phyloP scores from a whole-genome alignment of 2,888 invertebrate species.

The Cyclophora punctaria region DNA sequence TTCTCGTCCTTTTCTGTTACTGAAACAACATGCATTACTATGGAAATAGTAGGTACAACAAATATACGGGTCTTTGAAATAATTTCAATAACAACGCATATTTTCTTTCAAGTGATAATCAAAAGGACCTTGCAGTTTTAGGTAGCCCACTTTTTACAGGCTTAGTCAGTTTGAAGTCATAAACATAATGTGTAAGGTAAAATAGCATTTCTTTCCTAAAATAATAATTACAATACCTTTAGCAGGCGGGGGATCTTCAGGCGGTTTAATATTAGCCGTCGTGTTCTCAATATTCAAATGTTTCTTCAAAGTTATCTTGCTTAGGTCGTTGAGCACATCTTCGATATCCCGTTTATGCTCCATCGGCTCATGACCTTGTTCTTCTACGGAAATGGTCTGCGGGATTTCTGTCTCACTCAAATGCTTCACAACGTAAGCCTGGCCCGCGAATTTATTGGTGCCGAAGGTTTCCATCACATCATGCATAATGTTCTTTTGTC shows the following conservation, averaged over 20 bases:
- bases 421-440: slow-evolving; percentile 58
- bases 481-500: slow-evolving; percentile 65
- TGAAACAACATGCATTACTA: slow-evolving; percentile 7
- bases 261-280: slow-evolving; percentile 61
- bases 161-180: no score
- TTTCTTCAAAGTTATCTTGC: slow-evolving; percentile 64
- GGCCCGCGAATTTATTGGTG: slow-evolving; percentile 37
- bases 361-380: slow-evolving; percentile 48
- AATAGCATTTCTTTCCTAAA: no score
- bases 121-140: no score
- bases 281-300: slow-evolving; percentile 64
- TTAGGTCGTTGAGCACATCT: slow-evolving; percentile 63
- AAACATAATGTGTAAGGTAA: no score
- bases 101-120: no score
- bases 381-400: slow-evolving; percentile 37
- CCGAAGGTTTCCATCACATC: slow-evolving; percentile 70
- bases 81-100: no score
- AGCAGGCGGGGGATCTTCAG: slow-evolving; percentile 48
- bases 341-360: slow-evolving; percentile 61
- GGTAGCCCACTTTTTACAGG: no score
- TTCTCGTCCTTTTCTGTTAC: slow-evolving; percentile 46
- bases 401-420: slow-evolving; percentile 52
- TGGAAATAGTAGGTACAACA: no score
- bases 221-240: slow-evolving; percentile 30
- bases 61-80: no score